Evolutionary conservation across 2,888 invertebrate genomes (phyloP).

Genomic region (Chirona hameri): DNA sequence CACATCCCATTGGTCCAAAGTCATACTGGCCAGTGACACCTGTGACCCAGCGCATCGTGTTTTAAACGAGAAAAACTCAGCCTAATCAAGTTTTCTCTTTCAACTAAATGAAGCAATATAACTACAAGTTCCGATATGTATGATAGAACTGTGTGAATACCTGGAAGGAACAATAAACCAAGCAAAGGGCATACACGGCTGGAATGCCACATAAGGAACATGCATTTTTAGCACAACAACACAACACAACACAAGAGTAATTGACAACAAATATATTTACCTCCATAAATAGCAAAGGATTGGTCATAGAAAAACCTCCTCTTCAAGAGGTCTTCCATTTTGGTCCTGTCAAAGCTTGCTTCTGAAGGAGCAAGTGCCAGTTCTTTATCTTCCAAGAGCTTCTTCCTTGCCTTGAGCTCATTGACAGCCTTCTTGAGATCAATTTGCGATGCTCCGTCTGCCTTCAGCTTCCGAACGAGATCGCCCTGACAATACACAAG

Average conservation of each 20-base stretch:
- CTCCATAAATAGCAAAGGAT: constrained; percentile 99
- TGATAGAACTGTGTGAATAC: too few species aligned
- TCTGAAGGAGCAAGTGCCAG: constrained; percentile 67
- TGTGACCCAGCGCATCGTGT: constrained; percentile 40
- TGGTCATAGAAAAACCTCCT: constrained; percentile 97
- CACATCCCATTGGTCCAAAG: constrained; percentile 99
- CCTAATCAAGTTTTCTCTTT: too few species aligned
- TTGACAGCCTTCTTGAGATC: constrained; percentile 92
- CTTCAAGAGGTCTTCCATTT: constrained; percentile 95
- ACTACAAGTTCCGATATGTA: too few species aligned
- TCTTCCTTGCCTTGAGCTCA: constrained; percentile 86
- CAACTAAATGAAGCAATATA: too few species aligned
- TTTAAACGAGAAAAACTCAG: too few species aligned
- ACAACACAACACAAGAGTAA: constrained; percentile 1
- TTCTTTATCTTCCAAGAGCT: constrained; percentile 87
- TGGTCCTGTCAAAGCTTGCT: constrained; percentile 75
- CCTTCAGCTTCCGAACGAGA: constrained; percentile 80
- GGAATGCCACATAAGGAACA: background rate
- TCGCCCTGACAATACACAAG: constrained; percentile 65
- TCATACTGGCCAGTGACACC: constrained; percentile 81
- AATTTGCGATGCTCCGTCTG: constrained; percentile 78
- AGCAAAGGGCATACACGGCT: background rate
- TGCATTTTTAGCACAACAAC: background rate
- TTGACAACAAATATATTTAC: constrained; percentile 47
- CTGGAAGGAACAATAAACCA: background rate